These are phyloP conservation scores for Redunca redunca DNA, from an alignment of 2,113 vertebrate species.

Conservation along the genomic window DNA sequence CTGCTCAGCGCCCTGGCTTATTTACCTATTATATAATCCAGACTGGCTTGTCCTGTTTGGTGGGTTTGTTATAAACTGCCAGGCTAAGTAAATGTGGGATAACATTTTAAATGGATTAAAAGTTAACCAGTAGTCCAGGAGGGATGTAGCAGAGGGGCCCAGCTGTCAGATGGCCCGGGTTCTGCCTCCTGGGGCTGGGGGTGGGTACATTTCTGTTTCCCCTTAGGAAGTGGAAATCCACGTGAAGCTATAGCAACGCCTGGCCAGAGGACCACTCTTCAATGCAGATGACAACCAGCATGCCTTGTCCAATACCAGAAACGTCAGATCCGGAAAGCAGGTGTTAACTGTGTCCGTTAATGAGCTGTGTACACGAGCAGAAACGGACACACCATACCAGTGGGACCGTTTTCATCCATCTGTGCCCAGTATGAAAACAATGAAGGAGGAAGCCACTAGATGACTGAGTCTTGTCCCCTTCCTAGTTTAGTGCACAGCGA, in stretches of 20 bases:
- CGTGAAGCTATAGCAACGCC: accelerated
- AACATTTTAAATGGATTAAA: conserved; percentile 66
- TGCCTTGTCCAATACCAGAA: not conserved
- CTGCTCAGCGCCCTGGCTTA: conserved; percentile 70
- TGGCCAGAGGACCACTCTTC: not conserved
- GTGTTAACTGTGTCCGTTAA: not conserved
- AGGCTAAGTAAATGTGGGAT: conserved; percentile 66
- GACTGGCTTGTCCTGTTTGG: conserved; percentile 83
- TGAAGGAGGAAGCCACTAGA: not conserved
- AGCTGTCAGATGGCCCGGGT: not conserved
- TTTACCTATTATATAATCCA: conserved; percentile 78
- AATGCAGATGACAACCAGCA: not conserved
- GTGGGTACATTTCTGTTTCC: not conserved
- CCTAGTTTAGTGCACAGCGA: not conserved
- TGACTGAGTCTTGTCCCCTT: not conserved
- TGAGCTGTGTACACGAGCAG: not conserved
- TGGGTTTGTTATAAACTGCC: conserved; percentile 72
- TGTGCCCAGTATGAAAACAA: not conserved
- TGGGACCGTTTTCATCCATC: not conserved
- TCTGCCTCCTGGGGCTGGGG: not conserved
- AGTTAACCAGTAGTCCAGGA: conserved; percentile 29
- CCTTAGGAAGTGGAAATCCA: conserved; percentile 34
- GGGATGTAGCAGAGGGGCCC: not conserved
- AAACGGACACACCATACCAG: not conserved
- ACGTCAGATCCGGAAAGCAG: not conserved